Evolutionary conservation across 2,797 vertebrate genomes (phyloP).

Genomic region (Melopsittacus undulatus): DNA sequence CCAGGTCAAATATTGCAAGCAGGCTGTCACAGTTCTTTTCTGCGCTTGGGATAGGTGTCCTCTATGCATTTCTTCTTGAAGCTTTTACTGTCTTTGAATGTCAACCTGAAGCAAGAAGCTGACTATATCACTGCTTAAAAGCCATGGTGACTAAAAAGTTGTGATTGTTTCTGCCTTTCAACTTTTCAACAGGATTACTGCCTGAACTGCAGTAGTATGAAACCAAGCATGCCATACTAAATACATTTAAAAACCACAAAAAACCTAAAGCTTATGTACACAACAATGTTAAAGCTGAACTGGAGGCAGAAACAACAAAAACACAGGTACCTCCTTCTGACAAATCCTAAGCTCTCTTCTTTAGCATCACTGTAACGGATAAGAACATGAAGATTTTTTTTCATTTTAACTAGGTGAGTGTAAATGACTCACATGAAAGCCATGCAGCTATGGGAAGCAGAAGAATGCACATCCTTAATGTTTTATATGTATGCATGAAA

Average conservation of each 20-base stretch:
- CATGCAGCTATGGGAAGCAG: neutral
- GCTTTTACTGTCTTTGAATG: neutral
- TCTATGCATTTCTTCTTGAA: neutral
- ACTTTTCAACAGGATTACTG: neutral
- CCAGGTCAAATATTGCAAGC: neutral
- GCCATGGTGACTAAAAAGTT: neutral
- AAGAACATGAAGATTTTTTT: neutral
- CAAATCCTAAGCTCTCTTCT: neutral
- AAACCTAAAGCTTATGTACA: neutral
- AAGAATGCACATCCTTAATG: neutral
- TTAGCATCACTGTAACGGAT: neutral
- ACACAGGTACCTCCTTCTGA: neutral
- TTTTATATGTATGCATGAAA: neutral
- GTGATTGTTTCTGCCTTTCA: neutral
- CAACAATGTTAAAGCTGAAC: neutral
- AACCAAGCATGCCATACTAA: neutral
- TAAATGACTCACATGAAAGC: neutral
- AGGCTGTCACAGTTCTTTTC: neutral
- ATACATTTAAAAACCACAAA: neutral
- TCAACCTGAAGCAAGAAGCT: neutral
- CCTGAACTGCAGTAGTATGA: neutral
- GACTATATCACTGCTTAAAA: neutral
- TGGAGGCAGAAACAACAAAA: neutral
- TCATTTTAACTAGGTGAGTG: neutral
- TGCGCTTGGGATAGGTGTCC: neutral